phyloP scores from a whole-genome alignment of 92 coral and sea anemone species.

The Parazoanthus atlanticus region DNA sequence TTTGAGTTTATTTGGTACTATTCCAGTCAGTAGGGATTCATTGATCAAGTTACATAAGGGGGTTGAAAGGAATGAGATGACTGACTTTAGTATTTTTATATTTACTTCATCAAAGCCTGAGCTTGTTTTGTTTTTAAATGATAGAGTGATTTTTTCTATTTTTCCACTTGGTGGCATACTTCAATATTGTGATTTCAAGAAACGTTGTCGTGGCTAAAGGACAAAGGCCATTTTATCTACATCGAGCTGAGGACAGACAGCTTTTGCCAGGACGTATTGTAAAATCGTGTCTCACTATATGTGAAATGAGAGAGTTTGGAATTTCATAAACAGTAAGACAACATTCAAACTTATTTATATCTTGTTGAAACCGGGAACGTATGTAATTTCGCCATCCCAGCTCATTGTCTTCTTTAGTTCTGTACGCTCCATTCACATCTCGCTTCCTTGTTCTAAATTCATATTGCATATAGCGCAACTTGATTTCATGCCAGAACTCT shows the following conservation, averaged over 20 bases:
- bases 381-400: conserved; percentile 11
- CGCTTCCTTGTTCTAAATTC: conserved; percentile 9
- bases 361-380: conserved; percentile 9
- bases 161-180: conserved; percentile 21
- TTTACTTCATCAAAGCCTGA: conserved; percentile 38
- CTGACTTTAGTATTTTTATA: conserved; percentile 28
- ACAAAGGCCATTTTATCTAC: conserved; percentile 9
- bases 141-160: conserved; percentile 27
- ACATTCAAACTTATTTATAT: conserved; percentile 7
- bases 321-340: background rate
- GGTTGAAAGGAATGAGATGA: background rate
- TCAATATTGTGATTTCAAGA: conserved; percentile 6
- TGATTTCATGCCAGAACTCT: conserved; percentile 12
- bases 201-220: background rate
- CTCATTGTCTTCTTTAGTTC: background rate
- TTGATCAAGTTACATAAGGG: conserved; percentile 22
- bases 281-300: conserved; percentile 10
- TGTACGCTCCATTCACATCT: conserved; percentile 19
- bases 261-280: conserved; percentile 13
- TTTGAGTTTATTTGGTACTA: no score
- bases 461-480: conserved; percentile 5
- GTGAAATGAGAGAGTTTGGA: conserved; percentile 6
- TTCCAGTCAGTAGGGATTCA: conserved; percentile 48
- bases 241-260: conserved; percentile 14
- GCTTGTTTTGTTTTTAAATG: conserved; percentile 43